Evolutionary conservation across 2,888 invertebrate species (phyloP), one percentile per base, ranked within the genome.

Genomic region (Erebia ligea): DNA sequence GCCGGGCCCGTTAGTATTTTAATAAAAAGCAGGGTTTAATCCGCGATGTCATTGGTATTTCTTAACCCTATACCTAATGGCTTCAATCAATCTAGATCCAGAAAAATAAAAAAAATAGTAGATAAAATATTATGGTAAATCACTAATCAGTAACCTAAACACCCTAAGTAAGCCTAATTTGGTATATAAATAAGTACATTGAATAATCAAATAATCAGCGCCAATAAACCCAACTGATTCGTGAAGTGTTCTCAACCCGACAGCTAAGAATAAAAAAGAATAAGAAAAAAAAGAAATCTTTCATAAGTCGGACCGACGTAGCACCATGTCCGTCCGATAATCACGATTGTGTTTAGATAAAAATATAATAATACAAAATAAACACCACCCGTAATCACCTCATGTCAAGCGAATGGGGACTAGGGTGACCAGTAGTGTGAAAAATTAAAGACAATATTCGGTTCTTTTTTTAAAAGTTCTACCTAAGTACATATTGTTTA

Each of bases 271-370:
- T 81, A 79, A 78, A 80, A 80, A 76, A 77, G 70, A 80, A 80
- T 76, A 76, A 80, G 73, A 78, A 57, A 76, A 61, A 79, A 80
- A 77, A 73, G 52, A 75, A 79, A 78, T 78, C 79, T 82, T 76
- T 82, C 80, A 80, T 78, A 83, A 83, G 82, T 77, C 78, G 78
- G 75, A 70, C 84, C 82, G 84, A 82, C 87, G 82, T 52, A 21
- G 58, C 59, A 58, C 59, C 61, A 81, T 84, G 85, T 84, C 83
- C 82, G 81, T 80, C 81, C 86, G 85, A 87, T 90, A 91, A 90
- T 91, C 89, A 91, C 86, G 90, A 91, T 89, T 88, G 92, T 90
- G 91, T 91, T 91, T 89, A 88, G 91, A 92, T 91, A 92, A 91
- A 34, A 90, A 87, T 89, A 89, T 83, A 84, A 89, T 88, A 89